Percentiles rank a stretch among this genome's conserved stretches.
Evolutionary conservation across 1,140 invertebrate genomes (phyloP).

Genomic region (Odontomachus brunneus): DNA sequence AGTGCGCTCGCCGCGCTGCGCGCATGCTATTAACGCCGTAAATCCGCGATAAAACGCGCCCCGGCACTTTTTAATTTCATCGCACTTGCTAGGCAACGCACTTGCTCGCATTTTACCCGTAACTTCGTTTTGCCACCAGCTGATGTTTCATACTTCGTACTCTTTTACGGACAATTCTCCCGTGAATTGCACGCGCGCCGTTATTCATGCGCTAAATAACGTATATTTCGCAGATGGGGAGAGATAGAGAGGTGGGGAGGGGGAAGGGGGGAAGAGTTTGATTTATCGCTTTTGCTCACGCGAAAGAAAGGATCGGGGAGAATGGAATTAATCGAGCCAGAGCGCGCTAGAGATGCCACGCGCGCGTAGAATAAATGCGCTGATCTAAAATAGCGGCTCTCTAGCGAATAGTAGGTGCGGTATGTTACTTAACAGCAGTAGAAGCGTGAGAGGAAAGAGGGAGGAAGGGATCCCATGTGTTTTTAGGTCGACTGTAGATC

Average conservation of each 20-base stretch:
- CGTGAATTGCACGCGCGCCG: no score
- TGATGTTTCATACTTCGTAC: slow-evolving; percentile 25
- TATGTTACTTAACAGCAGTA: slow-evolving; percentile 11
- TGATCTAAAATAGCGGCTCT: neutral
- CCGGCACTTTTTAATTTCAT: slow-evolving; percentile 47
- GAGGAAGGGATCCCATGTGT: slow-evolving; percentile 2
- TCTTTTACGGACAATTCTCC: slow-evolving; percentile 25
- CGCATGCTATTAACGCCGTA: slow-evolving; percentile 21
- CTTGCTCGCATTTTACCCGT: slow-evolving; percentile 32
- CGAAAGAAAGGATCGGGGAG: no score
- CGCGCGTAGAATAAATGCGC: neutral
- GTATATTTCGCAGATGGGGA: no score
- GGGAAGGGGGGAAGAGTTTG: no score
- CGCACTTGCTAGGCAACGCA: slow-evolving; percentile 24
- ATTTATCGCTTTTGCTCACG: no score
- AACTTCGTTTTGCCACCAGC: slow-evolving; percentile 39
- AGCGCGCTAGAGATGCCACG: no score
- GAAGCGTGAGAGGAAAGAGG: slow-evolving; percentile 5
- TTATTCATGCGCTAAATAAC: no score
- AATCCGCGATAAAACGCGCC: slow-evolving; percentile 24
- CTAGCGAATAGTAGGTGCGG: neutral
- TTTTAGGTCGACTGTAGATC: slow-evolving; percentile 21
- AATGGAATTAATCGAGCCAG: no score
- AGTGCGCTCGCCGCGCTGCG: neutral
- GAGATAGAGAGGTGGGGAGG: no score